Evolutionary conservation across 1,140 invertebrate species (phyloP).

Genomic region (Pararge aegeria): DNA sequence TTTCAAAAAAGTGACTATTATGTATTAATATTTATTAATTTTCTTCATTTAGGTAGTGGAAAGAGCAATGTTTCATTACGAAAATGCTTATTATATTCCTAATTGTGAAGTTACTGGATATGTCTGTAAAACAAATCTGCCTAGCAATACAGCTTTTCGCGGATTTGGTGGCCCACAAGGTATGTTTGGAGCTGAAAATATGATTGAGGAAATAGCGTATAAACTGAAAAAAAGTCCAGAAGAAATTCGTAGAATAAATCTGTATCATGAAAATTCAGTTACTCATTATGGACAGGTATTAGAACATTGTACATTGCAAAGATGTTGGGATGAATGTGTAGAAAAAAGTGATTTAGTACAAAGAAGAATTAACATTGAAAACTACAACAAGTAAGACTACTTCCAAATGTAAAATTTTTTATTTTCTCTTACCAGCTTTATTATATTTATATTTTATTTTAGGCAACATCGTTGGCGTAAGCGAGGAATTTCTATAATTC

Average conservation of each 20-base stretch:
- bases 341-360: slow-evolving; percentile 84
- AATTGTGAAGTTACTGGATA: slow-evolving; percentile 84
- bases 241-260: slow-evolving; percentile 83
- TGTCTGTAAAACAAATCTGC: slow-evolving; percentile 91
- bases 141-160: slow-evolving; percentile 94
- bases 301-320: slow-evolving; percentile 86
- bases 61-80: slow-evolving; percentile 88
- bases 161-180: slow-evolving; percentile 95
- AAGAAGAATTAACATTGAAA: slow-evolving; percentile 81
- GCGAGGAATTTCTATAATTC: slow-evolving; percentile 91
- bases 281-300: slow-evolving; percentile 91
- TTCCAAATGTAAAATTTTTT: slow-evolving; percentile 3
- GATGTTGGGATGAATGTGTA: slow-evolving; percentile 92
- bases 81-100: slow-evolving; percentile 89
- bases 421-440: slow-evolving; percentile 7
- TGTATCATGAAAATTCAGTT: slow-evolving; percentile 89
- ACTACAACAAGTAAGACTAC: slow-evolving; percentile 88
- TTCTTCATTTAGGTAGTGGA: slow-evolving; percentile 83
- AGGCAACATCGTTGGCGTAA: slow-evolving; percentile 92
- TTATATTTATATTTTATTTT: slow-evolving; percentile 39
- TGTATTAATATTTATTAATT: slow-evolving; percentile 10
- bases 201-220: slow-evolving; percentile 88
- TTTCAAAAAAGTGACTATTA: slow-evolving; percentile 7
- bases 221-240: slow-evolving; percentile 83
- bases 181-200: slow-evolving; percentile 91